phyloP scores from a whole-genome alignment of 2,888 invertebrate genomes.

The Hypomecis atomaria region DNA sequence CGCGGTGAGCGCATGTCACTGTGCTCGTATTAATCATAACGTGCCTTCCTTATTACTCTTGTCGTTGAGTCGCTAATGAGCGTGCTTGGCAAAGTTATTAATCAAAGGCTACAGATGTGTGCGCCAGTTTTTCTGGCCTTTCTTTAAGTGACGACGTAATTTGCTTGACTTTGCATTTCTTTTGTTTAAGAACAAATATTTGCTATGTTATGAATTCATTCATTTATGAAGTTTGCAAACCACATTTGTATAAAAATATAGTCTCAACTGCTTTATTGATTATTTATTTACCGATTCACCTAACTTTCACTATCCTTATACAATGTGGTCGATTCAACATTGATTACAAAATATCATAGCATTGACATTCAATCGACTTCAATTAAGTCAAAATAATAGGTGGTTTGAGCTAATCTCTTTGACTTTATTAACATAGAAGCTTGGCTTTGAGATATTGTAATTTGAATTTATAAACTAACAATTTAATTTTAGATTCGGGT shows the following conservation, averaged over 20 bases:
- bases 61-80: slow-evolving; percentile 54
- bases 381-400: slow-evolving; percentile 22
- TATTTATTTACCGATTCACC: too few relatives aligned
- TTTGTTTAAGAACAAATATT: too few relatives aligned
- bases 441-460: slow-evolving; percentile 31
- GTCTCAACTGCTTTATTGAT: too few relatives aligned
- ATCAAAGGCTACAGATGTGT: slow-evolving; percentile 44
- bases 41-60: slow-evolving; percentile 53
- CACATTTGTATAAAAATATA: too few relatives aligned
- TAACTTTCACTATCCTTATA: too few relatives aligned
- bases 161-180: not conserved
- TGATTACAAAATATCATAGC: not conserved
- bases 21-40: slow-evolving; percentile 67
- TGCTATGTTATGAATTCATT: not conserved
- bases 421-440: slow-evolving; percentile 27
- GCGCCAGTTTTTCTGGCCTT: slow-evolving; percentile 12
- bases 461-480: slow-evolving; percentile 17
- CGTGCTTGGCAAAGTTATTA: slow-evolving; percentile 45
- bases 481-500: not conserved
- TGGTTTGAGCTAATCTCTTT: slow-evolving; percentile 24
- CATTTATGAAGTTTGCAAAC: not conserved
- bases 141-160: not conserved
- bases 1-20: slow-evolving; percentile 60
- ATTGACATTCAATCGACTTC: slow-evolving; percentile 13
- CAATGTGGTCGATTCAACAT: too few relatives aligned